phyloP scores from a whole-genome alignment of 2,888 invertebrate species.

The Caenorhabditis virilis region DNA sequence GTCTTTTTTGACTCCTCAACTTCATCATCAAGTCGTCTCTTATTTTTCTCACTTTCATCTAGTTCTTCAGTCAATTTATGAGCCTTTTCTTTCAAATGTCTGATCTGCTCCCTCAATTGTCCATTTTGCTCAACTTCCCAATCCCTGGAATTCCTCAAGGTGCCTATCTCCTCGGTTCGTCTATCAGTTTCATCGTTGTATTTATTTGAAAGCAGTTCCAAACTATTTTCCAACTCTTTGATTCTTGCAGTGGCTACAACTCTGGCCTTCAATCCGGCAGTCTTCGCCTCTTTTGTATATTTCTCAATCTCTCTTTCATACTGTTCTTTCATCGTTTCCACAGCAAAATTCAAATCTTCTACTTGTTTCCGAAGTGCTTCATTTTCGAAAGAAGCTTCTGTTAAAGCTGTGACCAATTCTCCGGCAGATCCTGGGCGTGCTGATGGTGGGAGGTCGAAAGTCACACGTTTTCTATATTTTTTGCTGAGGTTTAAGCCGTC shows the following conservation, averaged over 20 bases:
- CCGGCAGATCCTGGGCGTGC: slow-evolving; percentile 1
- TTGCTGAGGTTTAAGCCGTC: slow-evolving; percentile 29
- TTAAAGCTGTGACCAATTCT: slow-evolving; percentile 9
- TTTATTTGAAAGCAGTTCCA: slow-evolving; percentile 35
- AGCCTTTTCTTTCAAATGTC: slow-evolving; percentile 46
- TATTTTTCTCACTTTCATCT: slow-evolving; percentile 38
- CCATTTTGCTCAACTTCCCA: slow-evolving; percentile 64
- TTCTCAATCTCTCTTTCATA: slow-evolving; percentile 51
- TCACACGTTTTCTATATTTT: slow-evolving; percentile 57
- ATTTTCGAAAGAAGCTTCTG: slow-evolving; percentile 32
- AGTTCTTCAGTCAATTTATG: slow-evolving; percentile 48
- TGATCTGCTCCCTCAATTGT: slow-evolving; percentile 54
- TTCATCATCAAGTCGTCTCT: slow-evolving; percentile 40
- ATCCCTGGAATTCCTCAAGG: slow-evolving; percentile 57
- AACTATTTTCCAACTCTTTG: slow-evolving; percentile 55
- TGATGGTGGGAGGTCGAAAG: slow-evolving; percentile 57
- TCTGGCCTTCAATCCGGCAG: slow-evolving; percentile 55
- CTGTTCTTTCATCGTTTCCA: slow-evolving; percentile 34
- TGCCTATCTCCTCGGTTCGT: slow-evolving; percentile 52
- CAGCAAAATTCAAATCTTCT: slow-evolving; percentile 15
- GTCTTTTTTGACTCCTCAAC: slow-evolving; percentile 22
- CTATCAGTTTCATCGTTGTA: slow-evolving; percentile 37
- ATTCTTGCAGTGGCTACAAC: slow-evolving; percentile 61
- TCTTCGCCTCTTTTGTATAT: slow-evolving; percentile 49
- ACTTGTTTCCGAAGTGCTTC: slow-evolving; percentile 21